Evolutionary conservation across 2,113 vertebrate genomes (phyloP).

Genomic region (Brachyistius frenatus): DNA sequence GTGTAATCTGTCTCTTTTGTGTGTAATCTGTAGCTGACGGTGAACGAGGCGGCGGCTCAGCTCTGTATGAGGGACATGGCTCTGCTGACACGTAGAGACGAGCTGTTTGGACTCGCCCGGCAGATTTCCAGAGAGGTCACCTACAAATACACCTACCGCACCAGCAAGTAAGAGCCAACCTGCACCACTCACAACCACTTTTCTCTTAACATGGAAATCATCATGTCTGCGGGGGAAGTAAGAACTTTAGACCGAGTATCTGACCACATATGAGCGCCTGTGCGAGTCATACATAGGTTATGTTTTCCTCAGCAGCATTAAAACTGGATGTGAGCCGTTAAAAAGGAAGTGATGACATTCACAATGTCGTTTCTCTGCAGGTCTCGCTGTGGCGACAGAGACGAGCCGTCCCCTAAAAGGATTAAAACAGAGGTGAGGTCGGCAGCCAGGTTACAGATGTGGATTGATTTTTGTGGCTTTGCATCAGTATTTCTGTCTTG

Average conservation of each 20-base stretch:
- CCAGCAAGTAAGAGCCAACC: conserved; percentile 89
- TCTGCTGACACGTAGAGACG: conserved; percentile 92
- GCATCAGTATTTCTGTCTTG: no score
- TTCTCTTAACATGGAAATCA: no score
- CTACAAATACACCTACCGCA: conserved; percentile 96
- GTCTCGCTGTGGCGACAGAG: conserved; percentile 93
- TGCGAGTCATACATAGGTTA: no score
- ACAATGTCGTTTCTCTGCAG: conserved; percentile 76
- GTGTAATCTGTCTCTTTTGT: not conserved
- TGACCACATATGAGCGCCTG: no score
- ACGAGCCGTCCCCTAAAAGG: conserved; percentile 95
- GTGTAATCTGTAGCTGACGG: conserved; percentile 87
- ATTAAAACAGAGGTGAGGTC: conserved; percentile 93
- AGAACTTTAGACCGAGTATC: no score
- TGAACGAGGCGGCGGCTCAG: conserved; percentile 96
- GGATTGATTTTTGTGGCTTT: no score
- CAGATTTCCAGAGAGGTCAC: conserved; percentile 98
- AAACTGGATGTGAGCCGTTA: no score
- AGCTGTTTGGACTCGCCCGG: conserved; percentile 93
- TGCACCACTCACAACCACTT: not conserved
- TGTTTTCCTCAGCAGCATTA: not conserved
- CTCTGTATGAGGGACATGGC: conserved; percentile 94
- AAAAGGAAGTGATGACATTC: no score
- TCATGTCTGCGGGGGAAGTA: no score
- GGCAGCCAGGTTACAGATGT: no score